Conservation (phyloP, 2,113 vertebrate genomes). For the Cariama cristata region DNA sequence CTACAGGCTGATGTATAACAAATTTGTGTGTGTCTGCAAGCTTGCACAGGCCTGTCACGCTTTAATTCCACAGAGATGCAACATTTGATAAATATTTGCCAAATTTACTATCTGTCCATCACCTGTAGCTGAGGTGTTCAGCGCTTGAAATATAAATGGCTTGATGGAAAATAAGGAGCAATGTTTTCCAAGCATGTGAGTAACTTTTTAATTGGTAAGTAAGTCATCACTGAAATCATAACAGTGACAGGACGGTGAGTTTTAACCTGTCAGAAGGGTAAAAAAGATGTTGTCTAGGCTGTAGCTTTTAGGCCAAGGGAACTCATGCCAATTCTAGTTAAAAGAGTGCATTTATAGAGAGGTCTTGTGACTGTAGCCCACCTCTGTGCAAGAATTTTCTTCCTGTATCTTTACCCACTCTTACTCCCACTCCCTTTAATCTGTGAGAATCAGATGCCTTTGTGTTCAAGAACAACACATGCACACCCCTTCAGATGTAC, state of each 20-base stretch:
- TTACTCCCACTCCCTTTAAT: conserved; percentile 19
- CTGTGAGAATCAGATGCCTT: background rate
- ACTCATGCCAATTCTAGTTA: background rate
- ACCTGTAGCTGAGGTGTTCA: background rate
- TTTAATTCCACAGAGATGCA: background rate
- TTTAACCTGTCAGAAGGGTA: background rate
- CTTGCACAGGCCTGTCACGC: background rate
- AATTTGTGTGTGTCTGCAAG: background rate
- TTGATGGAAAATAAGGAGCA: conserved; percentile 8
- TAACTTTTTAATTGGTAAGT: background rate
- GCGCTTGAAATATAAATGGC: background rate
- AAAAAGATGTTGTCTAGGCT: background rate
- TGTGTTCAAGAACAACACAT: background rate
- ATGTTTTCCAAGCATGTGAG: background rate
- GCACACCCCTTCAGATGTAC: background rate
- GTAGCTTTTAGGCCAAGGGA: background rate
- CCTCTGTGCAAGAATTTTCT: background rate
- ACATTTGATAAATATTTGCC: background rate
- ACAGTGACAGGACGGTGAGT: background rate
- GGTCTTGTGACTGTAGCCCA: conserved; percentile 1
- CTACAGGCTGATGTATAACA: background rate
- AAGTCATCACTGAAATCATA: background rate
- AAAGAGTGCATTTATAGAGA: background rate
- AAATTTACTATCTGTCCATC: background rate
- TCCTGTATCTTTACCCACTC: conserved; percentile 1